A percentile compares a stretch with the other conserved stretches of the same genome.
Evolutionary conservation across 1,140 invertebrate species (phyloP).

Genomic region (Heterodera carotae): DNA sequence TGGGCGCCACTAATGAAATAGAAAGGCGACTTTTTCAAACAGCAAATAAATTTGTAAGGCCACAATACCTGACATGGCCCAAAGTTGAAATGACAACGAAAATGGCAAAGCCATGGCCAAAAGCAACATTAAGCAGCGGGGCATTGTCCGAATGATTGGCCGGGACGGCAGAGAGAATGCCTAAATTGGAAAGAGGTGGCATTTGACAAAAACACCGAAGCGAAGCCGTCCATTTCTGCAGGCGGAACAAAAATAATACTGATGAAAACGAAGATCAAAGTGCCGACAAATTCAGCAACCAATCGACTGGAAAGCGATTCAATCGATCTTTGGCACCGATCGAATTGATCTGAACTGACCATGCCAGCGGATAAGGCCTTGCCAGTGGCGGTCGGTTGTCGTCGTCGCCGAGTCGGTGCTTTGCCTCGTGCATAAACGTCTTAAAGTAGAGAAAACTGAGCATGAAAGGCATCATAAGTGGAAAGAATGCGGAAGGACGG

Average conservation of each 20-base stretch:
- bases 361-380: conserved; percentile 1
- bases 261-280: conserved; percentile 38
- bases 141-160: conserved; percentile 27
- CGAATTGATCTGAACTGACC: neutral
- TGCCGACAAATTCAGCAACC: conserved; percentile 41
- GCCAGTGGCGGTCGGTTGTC: too few relatives aligned
- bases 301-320: conserved; percentile 18
- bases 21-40: neutral
- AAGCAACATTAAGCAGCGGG: conserved; percentile 31
- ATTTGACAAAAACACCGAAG: conserved; percentile 12
- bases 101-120: conserved; percentile 48
- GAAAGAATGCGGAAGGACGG: neutral
- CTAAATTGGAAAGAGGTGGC: conserved; percentile 4
- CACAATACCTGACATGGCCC: conserved; percentile 38
- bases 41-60: neutral
- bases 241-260: conserved; percentile 5
- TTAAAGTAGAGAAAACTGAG: neutral
- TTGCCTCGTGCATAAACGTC: neutral
- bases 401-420: too few relatives aligned
- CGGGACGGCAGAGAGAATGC: conserved; percentile 31
- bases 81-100: conserved; percentile 41
- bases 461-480: neutral
- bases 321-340: neutral
- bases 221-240: neutral
- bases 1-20: conserved; percentile 65